Percentiles rank a stretch among this genome's conserved stretches.
phyloP scores from a whole-genome alignment of 2,888 invertebrate species.

The Nudaria mundana region DNA sequence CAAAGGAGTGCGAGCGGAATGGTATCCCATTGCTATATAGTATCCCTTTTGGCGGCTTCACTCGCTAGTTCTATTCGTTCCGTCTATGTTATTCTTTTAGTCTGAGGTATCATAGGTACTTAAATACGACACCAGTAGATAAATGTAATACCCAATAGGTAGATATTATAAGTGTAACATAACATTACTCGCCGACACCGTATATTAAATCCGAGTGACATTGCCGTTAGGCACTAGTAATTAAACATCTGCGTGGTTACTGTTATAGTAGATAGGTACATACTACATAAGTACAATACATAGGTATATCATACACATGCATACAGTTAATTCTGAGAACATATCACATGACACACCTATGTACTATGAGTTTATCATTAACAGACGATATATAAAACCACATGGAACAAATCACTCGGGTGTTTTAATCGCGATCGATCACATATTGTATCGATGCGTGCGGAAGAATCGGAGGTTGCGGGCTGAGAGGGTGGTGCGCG shows the following conservation, averaged over 20 bases:
- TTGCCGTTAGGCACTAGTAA: constrained; percentile 5
- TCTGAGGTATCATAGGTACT: too few species aligned
- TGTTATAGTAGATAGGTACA: constrained; percentile 9
- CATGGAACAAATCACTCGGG: constrained; percentile 45
- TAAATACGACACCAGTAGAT: too few species aligned
- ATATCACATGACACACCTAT: constrained; percentile 29
- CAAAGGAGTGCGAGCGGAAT: too few species aligned
- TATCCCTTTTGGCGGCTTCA: too few species aligned
- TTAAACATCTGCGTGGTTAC: constrained; percentile 12
- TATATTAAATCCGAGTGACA: constrained; percentile 6
- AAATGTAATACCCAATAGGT: too few species aligned
- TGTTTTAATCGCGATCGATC: constrained; percentile 44
- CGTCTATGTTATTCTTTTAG: too few species aligned
- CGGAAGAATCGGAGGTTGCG: constrained; percentile 33
- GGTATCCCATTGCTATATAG: too few species aligned
- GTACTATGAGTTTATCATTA: constrained; percentile 30
- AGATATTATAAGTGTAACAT: neutral
- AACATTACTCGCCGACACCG: constrained; percentile 2
- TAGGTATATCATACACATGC: constrained; percentile 8
- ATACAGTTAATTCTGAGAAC: constrained; percentile 22
- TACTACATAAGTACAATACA: constrained; percentile 3
- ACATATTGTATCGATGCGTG: constrained; percentile 49
- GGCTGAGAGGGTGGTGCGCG: constrained; percentile 52
- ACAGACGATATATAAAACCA: constrained; percentile 47
- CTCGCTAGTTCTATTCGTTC: too few species aligned